phyloP scores from a whole-genome alignment of 2,888 invertebrate species.

The Brenthis hecate region DNA sequence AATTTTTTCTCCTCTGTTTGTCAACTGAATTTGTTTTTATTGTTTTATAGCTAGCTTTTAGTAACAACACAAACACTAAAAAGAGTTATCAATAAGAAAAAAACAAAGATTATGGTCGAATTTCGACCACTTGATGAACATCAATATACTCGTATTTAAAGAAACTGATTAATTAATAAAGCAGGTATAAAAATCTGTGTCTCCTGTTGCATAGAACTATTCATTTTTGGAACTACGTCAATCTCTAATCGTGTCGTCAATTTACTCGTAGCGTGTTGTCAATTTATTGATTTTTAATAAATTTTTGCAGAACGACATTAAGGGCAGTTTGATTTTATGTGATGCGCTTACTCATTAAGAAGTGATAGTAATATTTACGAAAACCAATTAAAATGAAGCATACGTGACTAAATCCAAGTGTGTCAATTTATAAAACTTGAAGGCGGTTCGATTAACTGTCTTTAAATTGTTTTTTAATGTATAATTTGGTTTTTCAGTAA shows the following conservation, averaged over 20 bases:
- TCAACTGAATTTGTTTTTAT: too few relatives aligned
- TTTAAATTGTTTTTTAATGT: conserved; percentile 62
- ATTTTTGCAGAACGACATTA: conserved; percentile 61
- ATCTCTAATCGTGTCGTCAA: conserved; percentile 49
- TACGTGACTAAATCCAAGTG: conserved; percentile 71
- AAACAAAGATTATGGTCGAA: too few relatives aligned
- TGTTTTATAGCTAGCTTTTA: too few relatives aligned
- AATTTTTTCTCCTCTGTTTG: too few relatives aligned
- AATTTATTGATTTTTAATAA: conserved; percentile 42
- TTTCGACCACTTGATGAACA: too few relatives aligned
- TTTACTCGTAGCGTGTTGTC: conserved; percentile 50
- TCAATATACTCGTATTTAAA: too few relatives aligned
- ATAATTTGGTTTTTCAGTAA: conserved; percentile 48
- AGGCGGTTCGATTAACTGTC: conserved; percentile 48
- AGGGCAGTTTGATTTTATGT: conserved; percentile 59
- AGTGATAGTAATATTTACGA: conserved; percentile 50
- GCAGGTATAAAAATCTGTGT: too few relatives aligned
- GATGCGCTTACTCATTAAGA: conserved; percentile 60
- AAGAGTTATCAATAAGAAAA: too few relatives aligned
- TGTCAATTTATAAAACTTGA: conserved; percentile 58
- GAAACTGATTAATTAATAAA: too few relatives aligned
- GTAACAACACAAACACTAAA: too few relatives aligned
- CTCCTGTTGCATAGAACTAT: conserved; percentile 49
- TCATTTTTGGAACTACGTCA: conserved; percentile 49
- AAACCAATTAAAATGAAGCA: conserved; percentile 52